A percentile compares a stretch with the other conserved stretches of the same genome.
These are phyloP conservation scores for Magallana gigas DNA, from an alignment of 1,140 invertebrate genomes.

Conservation along the genomic window DNA sequence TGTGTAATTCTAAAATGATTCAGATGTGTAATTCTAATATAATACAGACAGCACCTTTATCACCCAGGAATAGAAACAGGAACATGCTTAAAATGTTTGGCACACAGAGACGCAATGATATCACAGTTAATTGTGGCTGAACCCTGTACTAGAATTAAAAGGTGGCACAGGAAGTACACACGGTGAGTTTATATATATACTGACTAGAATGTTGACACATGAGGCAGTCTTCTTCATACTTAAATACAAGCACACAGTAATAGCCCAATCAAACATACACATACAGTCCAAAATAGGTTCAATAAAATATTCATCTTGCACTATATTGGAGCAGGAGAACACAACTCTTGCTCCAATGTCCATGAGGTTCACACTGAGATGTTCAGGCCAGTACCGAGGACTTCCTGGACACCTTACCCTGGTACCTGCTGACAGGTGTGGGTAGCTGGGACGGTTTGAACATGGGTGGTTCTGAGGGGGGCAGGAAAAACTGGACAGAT, in stretches of 20 bases:
- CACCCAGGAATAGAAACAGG: neutral
- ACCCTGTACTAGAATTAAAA: neutral
- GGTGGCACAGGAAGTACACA: neutral
- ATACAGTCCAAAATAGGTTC: neutral
- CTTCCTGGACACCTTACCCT: neutral
- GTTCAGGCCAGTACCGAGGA: neutral
- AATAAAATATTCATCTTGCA: neutral
- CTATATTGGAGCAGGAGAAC: neutral
- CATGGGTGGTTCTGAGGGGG: neutral
- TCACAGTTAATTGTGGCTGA: neutral
- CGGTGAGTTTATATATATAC: constrained; percentile 2
- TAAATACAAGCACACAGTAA: neutral
- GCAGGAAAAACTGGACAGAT: constrained; percentile 16
- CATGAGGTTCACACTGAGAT: neutral
- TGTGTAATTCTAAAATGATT: neutral
- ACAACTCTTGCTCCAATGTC: neutral
- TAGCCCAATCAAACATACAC: neutral
- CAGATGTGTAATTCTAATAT: neutral
- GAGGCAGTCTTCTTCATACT: neutral
- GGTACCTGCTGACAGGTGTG: neutral
- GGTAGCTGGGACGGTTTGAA: constrained; percentile 11
- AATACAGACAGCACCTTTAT: constrained; percentile 29
- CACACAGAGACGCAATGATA: neutral
- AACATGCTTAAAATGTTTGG: constrained; percentile 7
- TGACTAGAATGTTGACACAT: constrained; percentile 31